These are phyloP conservation scores for Neopipo cinnamomea DNA, from an alignment of 2,113 vertebrate species.

Conservation along the genomic window DNA sequence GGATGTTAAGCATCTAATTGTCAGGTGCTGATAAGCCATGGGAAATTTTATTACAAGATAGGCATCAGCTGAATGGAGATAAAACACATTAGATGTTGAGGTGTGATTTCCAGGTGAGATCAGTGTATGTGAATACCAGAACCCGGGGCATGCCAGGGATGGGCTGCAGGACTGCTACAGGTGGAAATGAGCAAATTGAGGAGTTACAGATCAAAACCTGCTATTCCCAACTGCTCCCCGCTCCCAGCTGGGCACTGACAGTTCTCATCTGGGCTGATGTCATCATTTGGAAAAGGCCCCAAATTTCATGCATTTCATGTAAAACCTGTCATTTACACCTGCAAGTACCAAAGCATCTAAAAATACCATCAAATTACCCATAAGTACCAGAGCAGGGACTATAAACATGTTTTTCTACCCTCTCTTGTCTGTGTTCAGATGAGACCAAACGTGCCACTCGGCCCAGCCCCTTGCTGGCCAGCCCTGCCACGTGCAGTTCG, in stretches of 20 bases:
- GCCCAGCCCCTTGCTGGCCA: not conserved
- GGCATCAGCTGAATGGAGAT: constrained; percentile 49
- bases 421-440: not conserved
- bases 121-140: not conserved
- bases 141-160: not conserved
- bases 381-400: not conserved
- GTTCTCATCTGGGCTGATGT: not conserved
- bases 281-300: not conserved
- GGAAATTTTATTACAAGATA: constrained; percentile 54
- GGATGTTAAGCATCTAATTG: constrained; percentile 53
- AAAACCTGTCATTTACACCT: constrained; percentile 21
- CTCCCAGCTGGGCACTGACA: not conserved
- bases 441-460: not conserved
- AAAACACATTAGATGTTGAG: constrained; percentile 8
- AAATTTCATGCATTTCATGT: not conserved
- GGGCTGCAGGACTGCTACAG: not conserved
- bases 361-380: not conserved
- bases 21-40: constrained; percentile 51
- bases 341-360: constrained; percentile 5
- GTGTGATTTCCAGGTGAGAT: constrained; percentile 8
- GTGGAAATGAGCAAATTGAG: not conserved
- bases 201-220: not conserved
- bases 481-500: not conserved
- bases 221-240: not conserved
- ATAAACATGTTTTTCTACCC: constrained; percentile 19